Percentiles rank a stretch among this genome's conserved stretches.
Conservation (phyloP, 2,888 invertebrate species). For the Liposcelis brunnea region DNA sequence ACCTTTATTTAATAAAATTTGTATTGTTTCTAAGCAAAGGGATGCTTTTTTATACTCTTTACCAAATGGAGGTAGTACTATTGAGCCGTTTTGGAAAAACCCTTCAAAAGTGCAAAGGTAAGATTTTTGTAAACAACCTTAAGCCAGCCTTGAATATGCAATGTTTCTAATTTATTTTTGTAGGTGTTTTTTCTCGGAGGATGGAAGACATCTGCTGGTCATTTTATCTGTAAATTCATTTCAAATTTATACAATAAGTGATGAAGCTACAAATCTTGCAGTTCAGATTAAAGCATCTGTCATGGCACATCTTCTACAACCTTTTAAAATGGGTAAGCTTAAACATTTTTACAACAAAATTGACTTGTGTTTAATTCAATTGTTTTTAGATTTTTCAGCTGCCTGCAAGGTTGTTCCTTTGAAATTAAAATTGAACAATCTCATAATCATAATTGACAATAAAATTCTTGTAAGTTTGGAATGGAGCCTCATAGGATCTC, state of each 20-base stretch:
- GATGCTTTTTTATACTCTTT: not conserved
- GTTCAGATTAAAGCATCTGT: not conserved
- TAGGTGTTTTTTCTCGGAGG: conserved; percentile 14
- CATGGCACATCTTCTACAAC: conserved; percentile 7
- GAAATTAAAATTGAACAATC: conserved; percentile 8
- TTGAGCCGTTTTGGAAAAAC: not conserved
- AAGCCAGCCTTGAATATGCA: too few species aligned
- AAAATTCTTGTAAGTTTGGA: conserved; percentile 11
- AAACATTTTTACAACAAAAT: too few species aligned
- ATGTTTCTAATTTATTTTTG: conserved; percentile 1
- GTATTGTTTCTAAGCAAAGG: not conserved
- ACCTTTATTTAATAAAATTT: conserved; percentile 4
- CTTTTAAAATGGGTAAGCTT: conserved; percentile 11
- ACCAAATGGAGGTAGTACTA: not conserved
- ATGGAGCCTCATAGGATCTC: conserved; percentile 7
- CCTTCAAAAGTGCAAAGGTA: conserved; percentile 3
- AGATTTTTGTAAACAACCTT: too few species aligned
- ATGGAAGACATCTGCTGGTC: conserved; percentile 12
- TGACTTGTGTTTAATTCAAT: too few species aligned
- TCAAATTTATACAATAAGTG: conserved; percentile 10
- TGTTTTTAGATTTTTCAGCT: conserved; percentile 2
- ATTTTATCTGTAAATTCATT: conserved; percentile 9
- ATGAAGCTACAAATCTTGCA: not conserved
- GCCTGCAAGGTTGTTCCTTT: not conserved
- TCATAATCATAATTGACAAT: conserved; percentile 10